These are phyloP conservation scores for Sternotherus odoratus DNA, from an alignment of 2,797 vertebrate genomes.

Conservation along the genomic window DNA sequence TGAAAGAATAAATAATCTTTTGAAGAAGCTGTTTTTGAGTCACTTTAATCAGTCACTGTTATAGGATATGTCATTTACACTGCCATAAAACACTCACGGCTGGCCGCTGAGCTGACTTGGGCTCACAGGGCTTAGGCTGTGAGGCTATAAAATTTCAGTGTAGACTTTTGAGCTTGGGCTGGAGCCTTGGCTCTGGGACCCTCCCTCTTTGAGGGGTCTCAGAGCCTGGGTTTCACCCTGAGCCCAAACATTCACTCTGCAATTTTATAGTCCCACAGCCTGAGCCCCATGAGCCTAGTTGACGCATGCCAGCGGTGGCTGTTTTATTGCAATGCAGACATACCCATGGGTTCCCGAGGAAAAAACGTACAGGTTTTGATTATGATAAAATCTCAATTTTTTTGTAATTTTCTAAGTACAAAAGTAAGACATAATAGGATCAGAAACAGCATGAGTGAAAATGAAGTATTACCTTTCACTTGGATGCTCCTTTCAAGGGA, in stretches of 20 bases:
- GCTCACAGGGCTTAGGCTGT: background rate
- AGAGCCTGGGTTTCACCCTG: too few relatives aligned
- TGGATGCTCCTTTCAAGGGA: background rate
- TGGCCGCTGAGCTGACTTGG: background rate
- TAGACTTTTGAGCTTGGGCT: too few relatives aligned
- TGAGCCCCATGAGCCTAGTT: too few relatives aligned
- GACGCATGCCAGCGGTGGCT: background rate
- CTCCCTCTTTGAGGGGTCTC: too few relatives aligned
- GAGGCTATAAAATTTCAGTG: background rate
- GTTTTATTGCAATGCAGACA: too few relatives aligned
- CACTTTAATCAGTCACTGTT: background rate
- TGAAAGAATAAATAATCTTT: background rate
- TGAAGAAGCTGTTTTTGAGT: background rate
- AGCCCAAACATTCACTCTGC: too few relatives aligned
- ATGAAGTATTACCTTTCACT: background rate
- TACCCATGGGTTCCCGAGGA: background rate
- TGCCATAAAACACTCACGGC: background rate
- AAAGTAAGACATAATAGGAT: background rate
- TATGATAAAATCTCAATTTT: background rate
- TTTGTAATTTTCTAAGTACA: background rate
- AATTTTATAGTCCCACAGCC: too few relatives aligned
- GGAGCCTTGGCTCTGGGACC: too few relatives aligned
- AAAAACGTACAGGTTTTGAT: background rate
- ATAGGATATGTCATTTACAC: background rate
- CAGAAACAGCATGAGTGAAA: background rate